Conservation (phyloP, 2,797 vertebrate genomes). For the Champsocephalus esox region DNA sequence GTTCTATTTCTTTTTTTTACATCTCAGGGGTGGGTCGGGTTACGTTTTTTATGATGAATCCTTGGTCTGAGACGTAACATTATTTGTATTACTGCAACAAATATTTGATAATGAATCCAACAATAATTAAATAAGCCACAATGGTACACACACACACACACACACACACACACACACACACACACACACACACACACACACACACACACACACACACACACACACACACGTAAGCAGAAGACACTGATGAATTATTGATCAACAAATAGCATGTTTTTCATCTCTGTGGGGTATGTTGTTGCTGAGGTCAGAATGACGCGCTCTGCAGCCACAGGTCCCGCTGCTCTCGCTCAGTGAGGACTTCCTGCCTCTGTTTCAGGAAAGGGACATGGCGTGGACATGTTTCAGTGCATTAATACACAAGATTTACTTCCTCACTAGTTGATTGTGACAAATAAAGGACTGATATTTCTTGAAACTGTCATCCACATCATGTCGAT, state of each 20-base stretch:
- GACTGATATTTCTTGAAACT: background rate
- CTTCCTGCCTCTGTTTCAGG: background rate
- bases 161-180: too few species aligned
- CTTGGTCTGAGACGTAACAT: too few species aligned
- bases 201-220: background rate
- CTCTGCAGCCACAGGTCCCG: slow-evolving; percentile 2
- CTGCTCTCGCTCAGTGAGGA: background rate
- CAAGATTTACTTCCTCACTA: background rate
- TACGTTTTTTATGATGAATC: too few species aligned
- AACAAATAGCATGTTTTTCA: slow-evolving; percentile 31
- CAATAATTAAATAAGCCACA: too few species aligned
- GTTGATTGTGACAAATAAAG: background rate
- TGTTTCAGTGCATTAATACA: background rate
- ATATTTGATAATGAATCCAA: too few species aligned
- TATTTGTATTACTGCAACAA: background rate
- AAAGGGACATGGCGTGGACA: background rate
- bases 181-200: too few species aligned
- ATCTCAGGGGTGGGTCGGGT: too few species aligned
- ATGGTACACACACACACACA: too few species aligned
- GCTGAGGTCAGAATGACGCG: slow-evolving; percentile 17
- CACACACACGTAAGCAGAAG: background rate
- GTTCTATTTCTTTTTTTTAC: too few species aligned
- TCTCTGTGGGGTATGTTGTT: slow-evolving; percentile 36
- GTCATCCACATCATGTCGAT: background rate
- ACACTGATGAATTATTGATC: slow-evolving; percentile 42